phyloP scores from a whole-genome alignment of 2,888 invertebrate genomes.

The Syrphus vitripennis region DNA sequence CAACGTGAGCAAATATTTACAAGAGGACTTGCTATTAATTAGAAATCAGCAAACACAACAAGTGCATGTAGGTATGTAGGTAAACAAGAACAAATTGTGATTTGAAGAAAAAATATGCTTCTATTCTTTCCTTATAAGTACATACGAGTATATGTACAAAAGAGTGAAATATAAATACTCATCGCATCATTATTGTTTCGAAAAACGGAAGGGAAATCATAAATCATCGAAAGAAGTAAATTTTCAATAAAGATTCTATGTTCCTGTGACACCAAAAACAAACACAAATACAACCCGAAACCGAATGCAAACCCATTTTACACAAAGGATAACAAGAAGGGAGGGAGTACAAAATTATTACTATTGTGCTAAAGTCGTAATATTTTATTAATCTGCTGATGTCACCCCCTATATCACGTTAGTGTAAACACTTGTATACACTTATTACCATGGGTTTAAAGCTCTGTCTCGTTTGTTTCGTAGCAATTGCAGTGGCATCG shows the following conservation, averaged over 20 bases:
- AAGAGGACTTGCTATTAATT: slow-evolving; percentile 44
- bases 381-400: slow-evolving; percentile 58
- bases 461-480: background rate
- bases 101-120: slow-evolving; percentile 44
- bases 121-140: background rate
- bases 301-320: background rate
- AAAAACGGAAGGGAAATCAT: slow-evolving; percentile 52
- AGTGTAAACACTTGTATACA: slow-evolving; percentile 64
- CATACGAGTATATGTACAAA: background rate
- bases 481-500: background rate
- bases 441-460: slow-evolving; percentile 34
- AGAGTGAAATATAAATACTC: background rate
- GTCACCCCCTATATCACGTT: slow-evolving; percentile 42
- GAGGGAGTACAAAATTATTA: slow-evolving; percentile 46
- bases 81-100: slow-evolving; percentile 22
- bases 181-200: slow-evolving; percentile 15
- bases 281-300: background rate
- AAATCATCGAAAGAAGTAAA: slow-evolving; percentile 55
- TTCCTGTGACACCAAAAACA: slow-evolving; percentile 52
- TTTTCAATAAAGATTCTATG: slow-evolving; percentile 41
- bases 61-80: too few relatives aligned
- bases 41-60: slow-evolving; percentile 51
- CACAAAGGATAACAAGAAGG: background rate
- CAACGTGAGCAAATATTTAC: background rate
- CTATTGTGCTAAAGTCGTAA: slow-evolving; percentile 56